These are phyloP conservation scores for Alectoris magna DNA, from an alignment of 2,797 vertebrate species.

Conservation along the genomic window DNA sequence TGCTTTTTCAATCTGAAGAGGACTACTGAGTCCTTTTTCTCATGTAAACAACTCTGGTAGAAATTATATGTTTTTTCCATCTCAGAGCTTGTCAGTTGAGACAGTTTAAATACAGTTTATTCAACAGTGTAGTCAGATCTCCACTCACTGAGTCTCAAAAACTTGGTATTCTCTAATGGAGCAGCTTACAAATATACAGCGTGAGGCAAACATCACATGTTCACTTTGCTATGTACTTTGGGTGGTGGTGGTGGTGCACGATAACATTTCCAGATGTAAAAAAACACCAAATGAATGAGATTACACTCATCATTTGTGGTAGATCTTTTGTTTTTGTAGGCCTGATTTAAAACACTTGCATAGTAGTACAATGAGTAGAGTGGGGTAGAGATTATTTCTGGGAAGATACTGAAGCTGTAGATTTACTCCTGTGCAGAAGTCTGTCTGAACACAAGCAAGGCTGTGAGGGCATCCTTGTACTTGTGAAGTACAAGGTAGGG, in stretches of 20 bases:
- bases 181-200: not conserved
- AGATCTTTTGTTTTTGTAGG: not conserved
- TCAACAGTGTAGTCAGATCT: not conserved
- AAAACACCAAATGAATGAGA: not conserved
- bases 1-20: not conserved
- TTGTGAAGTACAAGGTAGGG: not conserved
- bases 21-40: not conserved
- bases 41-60: not conserved
- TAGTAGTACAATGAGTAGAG: not conserved
- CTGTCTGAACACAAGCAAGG: not conserved
- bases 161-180: not conserved
- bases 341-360: not conserved
- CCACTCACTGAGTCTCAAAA: not conserved
- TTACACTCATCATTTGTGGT: not conserved
- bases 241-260: not conserved
- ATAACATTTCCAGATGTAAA: not conserved
- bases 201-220: not conserved
- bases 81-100: not conserved
- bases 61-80: not conserved
- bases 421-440: not conserved
- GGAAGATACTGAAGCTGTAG: not conserved
- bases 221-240: not conserved
- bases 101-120: not conserved
- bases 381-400: not conserved
- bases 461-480: not conserved